phyloP scores from a whole-genome alignment of 2,888 invertebrate genomes.

The Gnatocerus cornutus region DNA sequence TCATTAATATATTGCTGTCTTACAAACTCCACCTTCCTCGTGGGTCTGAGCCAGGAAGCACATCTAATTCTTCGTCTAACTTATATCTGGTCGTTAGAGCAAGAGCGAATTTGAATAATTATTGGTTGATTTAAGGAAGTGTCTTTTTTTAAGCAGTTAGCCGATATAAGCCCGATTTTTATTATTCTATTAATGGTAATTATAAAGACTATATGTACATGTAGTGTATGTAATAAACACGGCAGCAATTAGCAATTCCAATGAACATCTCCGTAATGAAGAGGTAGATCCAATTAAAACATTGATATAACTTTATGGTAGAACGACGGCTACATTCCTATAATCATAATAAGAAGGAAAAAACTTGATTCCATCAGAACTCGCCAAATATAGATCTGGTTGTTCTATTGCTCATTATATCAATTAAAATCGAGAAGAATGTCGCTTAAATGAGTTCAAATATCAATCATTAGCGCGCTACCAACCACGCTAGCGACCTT shows the following conservation, averaged over 20 bases:
- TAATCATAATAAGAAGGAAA: slow-evolving; percentile 47
- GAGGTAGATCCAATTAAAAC: slow-evolving; percentile 56
- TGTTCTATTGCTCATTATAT: slow-evolving; percentile 60
- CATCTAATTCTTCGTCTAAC: slow-evolving; percentile 19
- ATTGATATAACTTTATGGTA: slow-evolving; percentile 51
- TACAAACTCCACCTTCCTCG: slow-evolving; percentile 38
- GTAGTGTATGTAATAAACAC: slow-evolving; percentile 42
- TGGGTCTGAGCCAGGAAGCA: slow-evolving; percentile 34
- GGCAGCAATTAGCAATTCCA: slow-evolving; percentile 50
- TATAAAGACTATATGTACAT: slow-evolving; percentile 37
- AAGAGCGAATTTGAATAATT: slow-evolving; percentile 35
- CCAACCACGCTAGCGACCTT: slow-evolving; percentile 51
- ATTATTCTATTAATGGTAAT: slow-evolving; percentile 33
- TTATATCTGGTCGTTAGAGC: slow-evolving; percentile 6
- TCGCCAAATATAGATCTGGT: slow-evolving; percentile 59
- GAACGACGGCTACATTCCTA: slow-evolving; percentile 51
- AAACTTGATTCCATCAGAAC: slow-evolving; percentile 53
- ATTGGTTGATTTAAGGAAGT: slow-evolving; percentile 40
- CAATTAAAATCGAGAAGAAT: slow-evolving; percentile 61
- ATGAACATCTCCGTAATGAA: slow-evolving; percentile 48
- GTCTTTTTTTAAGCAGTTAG: slow-evolving; percentile 11
- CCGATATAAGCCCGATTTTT: slow-evolving; percentile 25
- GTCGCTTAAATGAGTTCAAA: slow-evolving; percentile 61
- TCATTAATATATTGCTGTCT: slow-evolving; percentile 46
- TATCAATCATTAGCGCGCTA: slow-evolving; percentile 61